Evolutionary conservation across 2,797 vertebrate species (phyloP).

Genomic region (Acipenser oxyrinchus): DNA sequence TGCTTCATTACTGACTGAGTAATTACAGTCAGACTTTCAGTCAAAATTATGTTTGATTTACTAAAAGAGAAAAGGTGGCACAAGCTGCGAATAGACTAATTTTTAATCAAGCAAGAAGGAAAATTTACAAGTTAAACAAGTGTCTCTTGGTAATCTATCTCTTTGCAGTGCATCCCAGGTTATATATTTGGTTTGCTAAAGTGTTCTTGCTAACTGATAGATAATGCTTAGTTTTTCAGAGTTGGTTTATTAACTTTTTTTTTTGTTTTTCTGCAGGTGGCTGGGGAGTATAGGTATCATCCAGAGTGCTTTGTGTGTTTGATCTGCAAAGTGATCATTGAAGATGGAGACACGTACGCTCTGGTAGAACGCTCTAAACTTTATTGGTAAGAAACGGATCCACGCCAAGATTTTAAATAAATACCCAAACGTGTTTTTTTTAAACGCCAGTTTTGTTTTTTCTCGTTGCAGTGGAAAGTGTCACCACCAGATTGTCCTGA

Average conservation of each 20-base stretch:
- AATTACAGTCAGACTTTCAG: too few species aligned
- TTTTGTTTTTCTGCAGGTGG: conserved; percentile 64
- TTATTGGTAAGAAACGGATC: conserved; percentile 77
- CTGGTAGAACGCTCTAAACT: conserved; percentile 85
- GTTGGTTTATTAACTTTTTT: neutral
- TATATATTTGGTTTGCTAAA: too few species aligned
- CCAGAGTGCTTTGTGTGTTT: conserved; percentile 95
- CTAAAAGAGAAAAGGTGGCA: too few species aligned
- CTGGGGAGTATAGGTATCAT: conserved; percentile 94
- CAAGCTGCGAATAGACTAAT: too few species aligned
- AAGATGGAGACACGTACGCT: conserved; percentile 86
- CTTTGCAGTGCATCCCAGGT: too few species aligned
- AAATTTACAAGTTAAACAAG: too few species aligned
- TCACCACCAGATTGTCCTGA: conserved; percentile 85
- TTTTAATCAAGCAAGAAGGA: too few species aligned
- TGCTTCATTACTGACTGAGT: too few species aligned
- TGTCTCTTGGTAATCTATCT: too few species aligned
- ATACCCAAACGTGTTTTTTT: neutral
- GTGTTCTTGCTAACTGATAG: too few species aligned
- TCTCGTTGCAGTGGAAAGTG: conserved; percentile 75
- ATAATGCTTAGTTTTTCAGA: too few species aligned
- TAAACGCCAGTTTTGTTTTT: neutral
- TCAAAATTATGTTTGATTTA: too few species aligned
- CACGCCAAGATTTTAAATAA: neutral
- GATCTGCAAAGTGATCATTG: conserved; percentile 91